Percentiles rank a stretch among this genome's conserved stretches.
These are phyloP conservation scores for Drosophila willistoni DNA, from an alignment of 1,140 invertebrate species.

Conservation along the genomic window DNA sequence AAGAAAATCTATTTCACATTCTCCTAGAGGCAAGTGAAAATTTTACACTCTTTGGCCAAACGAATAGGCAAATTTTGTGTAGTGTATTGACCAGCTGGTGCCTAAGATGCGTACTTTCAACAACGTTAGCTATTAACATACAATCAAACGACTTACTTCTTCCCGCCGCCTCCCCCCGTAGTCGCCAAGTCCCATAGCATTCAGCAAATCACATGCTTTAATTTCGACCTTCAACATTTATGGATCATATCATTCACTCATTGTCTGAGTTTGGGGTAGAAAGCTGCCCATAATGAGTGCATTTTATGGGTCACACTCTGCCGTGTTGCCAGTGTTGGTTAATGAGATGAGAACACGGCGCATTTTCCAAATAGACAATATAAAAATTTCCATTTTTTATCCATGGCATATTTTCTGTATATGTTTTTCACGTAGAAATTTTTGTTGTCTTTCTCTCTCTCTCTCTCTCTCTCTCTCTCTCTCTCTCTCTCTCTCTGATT, in stretches of 20 bases:
- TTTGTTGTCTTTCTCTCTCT: too few relatives aligned
- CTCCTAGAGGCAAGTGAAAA: too few relatives aligned
- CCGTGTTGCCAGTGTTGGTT: background rate
- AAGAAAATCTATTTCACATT: background rate
- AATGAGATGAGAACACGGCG: background rate
- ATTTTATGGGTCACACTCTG: background rate
- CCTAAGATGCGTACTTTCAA: background rate
- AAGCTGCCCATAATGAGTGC: background rate
- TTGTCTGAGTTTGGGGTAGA: too few relatives aligned
- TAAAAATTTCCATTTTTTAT: background rate
- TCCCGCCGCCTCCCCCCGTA: background rate
- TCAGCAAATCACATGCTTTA: background rate
- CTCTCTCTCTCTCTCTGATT: background rate
- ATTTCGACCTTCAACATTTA: constrained; percentile 11
- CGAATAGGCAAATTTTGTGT: constrained; percentile 1
- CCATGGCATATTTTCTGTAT: background rate
- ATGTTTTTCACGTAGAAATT: background rate
- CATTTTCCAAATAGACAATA: too few relatives aligned
- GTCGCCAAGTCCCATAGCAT: background rate
- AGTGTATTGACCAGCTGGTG: constrained; percentile 56
- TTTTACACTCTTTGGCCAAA: too few relatives aligned
- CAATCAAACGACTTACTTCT: constrained; percentile 41
- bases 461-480: too few relatives aligned
- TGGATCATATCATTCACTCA: background rate
- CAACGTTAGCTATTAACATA: constrained; percentile 69